Conservation (phyloP, 2,797 vertebrate species). For the Crypturellus tataupa region DNA sequence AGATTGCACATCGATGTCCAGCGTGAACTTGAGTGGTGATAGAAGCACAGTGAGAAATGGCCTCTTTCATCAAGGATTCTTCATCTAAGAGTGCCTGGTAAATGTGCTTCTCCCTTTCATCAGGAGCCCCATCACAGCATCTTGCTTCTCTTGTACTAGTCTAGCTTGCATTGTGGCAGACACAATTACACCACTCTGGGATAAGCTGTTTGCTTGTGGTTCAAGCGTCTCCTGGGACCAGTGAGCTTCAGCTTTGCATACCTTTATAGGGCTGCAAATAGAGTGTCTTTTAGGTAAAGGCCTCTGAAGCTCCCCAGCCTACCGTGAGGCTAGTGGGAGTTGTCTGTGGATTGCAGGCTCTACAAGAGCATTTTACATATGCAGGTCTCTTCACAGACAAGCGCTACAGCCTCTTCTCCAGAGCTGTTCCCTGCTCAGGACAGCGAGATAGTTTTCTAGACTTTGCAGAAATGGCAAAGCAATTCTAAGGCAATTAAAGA, state of each 20-base stretch:
- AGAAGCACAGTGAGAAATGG: background rate
- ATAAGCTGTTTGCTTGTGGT: fast-evolving
- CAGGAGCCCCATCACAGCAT: background rate
- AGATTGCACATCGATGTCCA: background rate
- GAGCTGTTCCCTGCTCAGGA: background rate
- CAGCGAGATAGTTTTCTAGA: background rate
- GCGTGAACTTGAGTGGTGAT: background rate
- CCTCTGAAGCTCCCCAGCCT: background rate
- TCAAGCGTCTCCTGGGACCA: background rate
- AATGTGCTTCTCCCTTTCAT: background rate
- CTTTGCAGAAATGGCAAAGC: background rate
- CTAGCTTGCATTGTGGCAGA: background rate
- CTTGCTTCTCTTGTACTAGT: background rate
- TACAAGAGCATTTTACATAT: background rate
- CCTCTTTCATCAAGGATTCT: background rate
- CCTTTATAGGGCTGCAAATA: background rate
- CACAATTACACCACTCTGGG: fast-evolving
- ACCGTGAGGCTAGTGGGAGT: background rate
- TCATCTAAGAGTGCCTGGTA: background rate
- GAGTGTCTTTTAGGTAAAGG: background rate
- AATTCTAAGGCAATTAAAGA: background rate
- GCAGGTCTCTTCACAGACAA: background rate
- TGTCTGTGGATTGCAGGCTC: background rate
- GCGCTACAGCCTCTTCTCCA: background rate
- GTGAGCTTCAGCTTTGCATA: background rate